Evolutionary conservation across 2,888 invertebrate species (phyloP).

Genomic region (Syrphus vitripennis): DNA sequence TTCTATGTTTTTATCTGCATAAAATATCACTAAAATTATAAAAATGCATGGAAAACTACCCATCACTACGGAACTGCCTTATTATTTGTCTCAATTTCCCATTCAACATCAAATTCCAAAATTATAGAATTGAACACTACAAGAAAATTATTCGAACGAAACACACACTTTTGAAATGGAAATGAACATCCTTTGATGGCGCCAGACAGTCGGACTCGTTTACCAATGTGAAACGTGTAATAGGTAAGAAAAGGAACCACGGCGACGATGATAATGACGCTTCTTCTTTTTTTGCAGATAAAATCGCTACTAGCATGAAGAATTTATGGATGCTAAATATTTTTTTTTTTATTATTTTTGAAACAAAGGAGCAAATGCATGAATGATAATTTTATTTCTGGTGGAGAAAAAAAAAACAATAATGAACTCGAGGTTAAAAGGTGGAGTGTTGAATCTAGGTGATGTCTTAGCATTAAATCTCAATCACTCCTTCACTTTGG

Average conservation of each 20-base stretch:
- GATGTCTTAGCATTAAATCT: too few species aligned
- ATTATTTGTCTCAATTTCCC: conserved; percentile 37
- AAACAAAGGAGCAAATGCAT: too few species aligned
- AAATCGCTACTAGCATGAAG: conserved; percentile 61
- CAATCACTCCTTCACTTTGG: too few species aligned
- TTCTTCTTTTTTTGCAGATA: conserved; percentile 67
- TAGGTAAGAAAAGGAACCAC: conserved; percentile 64
- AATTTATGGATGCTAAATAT: conserved; percentile 65
- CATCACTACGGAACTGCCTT: not conserved
- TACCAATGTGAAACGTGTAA: conserved; percentile 68
- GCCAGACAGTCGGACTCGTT: conserved; percentile 69
- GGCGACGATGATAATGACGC: conserved; percentile 50
- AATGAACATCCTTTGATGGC: conserved; percentile 52
- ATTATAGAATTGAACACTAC: too few species aligned
- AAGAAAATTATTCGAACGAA: conserved; percentile 44
- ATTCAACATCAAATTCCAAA: conserved; percentile 36
- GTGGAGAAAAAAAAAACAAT: too few species aligned
- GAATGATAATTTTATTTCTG: too few species aligned
- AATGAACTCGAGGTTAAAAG: too few species aligned
- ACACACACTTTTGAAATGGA: conserved; percentile 49
- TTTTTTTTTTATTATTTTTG: conserved; percentile 1
- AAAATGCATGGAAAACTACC: too few species aligned
- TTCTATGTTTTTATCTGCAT: too few species aligned
- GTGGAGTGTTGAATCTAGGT: too few species aligned
- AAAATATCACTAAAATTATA: too few species aligned